Evolutionary conservation across 2,797 vertebrate genomes (phyloP).

Genomic region (Gadopsis marmoratus): DNA sequence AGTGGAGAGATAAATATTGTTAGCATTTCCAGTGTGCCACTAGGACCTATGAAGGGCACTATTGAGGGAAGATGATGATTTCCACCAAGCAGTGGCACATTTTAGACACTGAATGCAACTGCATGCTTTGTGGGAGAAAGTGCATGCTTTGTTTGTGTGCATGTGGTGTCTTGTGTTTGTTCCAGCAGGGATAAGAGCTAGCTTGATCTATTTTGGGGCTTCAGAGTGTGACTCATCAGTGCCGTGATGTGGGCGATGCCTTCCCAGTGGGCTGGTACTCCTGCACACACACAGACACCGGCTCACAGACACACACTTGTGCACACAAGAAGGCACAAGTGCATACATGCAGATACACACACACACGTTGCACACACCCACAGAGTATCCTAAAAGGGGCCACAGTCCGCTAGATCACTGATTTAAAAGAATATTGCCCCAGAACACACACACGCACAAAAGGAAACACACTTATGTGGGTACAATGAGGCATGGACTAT

Average conservation of each 20-base stretch:
- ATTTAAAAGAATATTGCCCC: not conserved
- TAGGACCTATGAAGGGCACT: slow-evolving; percentile 13
- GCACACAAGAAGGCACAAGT: not conserved
- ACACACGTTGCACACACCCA: slow-evolving; percentile 4
- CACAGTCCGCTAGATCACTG: not conserved
- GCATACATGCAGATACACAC: slow-evolving; percentile 12
- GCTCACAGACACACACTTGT: slow-evolving; percentile 10
- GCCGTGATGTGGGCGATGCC: slow-evolving; percentile 61
- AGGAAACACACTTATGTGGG: not conserved
- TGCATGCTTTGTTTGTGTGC: slow-evolving; percentile 16
- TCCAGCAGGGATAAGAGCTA: slow-evolving; percentile 58
- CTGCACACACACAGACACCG: slow-evolving; percentile 8
- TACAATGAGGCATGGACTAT: not conserved
- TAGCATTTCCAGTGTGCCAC: not conserved
- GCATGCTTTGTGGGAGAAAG: slow-evolving; percentile 13
- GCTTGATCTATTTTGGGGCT: slow-evolving; percentile 71
- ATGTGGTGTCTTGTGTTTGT: slow-evolving; percentile 28
- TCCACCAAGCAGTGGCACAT: slow-evolving; percentile 12
- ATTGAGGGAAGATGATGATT: slow-evolving; percentile 9
- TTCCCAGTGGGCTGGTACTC: slow-evolving; percentile 48
- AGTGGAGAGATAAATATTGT: not conserved
- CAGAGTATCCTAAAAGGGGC: not conserved
- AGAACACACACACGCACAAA: not conserved
- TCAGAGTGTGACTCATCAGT: slow-evolving; percentile 73
- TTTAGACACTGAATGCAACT: slow-evolving; percentile 23